A percentile compares a stretch with the other conserved stretches of the same genome.
These are phyloP conservation scores for Oncorhynchus masou DNA, from an alignment of 2,113 vertebrate species.

Conservation along the genomic window DNA sequence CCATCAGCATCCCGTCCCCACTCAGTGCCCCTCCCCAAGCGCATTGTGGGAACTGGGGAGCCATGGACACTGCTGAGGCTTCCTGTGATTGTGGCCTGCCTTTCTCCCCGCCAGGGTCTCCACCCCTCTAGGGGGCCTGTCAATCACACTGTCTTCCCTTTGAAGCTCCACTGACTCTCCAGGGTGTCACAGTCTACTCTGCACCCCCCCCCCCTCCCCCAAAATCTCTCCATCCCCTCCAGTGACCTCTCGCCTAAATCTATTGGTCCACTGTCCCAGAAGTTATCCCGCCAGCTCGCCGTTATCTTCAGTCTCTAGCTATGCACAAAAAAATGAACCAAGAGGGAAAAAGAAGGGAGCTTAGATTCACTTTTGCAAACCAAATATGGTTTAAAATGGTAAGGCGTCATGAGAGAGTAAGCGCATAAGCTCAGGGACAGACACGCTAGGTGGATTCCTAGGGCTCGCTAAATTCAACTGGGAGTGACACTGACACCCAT, in stretches of 20 bases:
- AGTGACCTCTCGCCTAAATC: constrained; percentile 58
- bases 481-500: constrained; percentile 54
- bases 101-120: constrained; percentile 56
- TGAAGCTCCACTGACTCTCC: constrained; percentile 66
- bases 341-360: constrained; percentile 50
- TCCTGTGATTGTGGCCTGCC: constrained; percentile 58
- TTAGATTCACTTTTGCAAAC: constrained; percentile 78
- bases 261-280: constrained; percentile 58
- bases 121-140: constrained; percentile 63
- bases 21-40: constrained; percentile 5
- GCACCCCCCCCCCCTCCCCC: constrained; percentile 26
- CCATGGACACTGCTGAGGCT: constrained; percentile 60
- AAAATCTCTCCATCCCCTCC: constrained; percentile 20
- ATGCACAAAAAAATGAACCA: constrained; percentile 28
- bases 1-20: constrained; percentile 34
- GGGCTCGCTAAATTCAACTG: constrained; percentile 53
- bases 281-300: constrained; percentile 53
- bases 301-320: constrained; percentile 9
- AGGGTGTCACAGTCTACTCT: constrained; percentile 50
- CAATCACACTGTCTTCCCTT: constrained; percentile 66
- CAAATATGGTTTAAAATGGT: constrained; percentile 78
- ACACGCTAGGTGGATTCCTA: constrained; percentile 64
- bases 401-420: constrained; percentile 70
- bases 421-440: constrained; percentile 69
- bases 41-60: constrained; percentile 20